Conservation (phyloP, 1,140 invertebrate species). For the Drosophila repleta region DNA sequence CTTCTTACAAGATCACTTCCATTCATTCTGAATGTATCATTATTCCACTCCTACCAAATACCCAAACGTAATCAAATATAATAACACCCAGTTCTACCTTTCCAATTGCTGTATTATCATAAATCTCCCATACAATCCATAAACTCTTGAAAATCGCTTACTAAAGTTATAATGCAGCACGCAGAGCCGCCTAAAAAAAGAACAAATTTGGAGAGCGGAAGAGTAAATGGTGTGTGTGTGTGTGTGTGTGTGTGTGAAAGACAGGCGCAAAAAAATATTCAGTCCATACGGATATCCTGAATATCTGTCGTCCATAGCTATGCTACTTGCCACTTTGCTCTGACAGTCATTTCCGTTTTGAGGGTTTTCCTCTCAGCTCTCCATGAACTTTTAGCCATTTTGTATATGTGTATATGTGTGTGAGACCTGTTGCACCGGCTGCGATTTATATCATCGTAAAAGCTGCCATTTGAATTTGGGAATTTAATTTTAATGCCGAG, state of each 20-base stretch:
- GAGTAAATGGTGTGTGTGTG: constrained; percentile 12
- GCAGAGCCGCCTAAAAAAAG: not conserved
- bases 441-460: constrained; percentile 66
- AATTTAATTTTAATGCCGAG: constrained; percentile 61
- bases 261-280: constrained; percentile 36
- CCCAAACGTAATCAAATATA: no score
- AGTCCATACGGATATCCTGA: constrained; percentile 67
- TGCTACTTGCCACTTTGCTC: constrained; percentile 53
- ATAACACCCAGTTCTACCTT: no score
- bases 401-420: not conserved
- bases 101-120: no score
- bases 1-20: no score
- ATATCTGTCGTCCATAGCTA: constrained; percentile 52
- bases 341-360: constrained; percentile 67
- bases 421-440: constrained; percentile 57
- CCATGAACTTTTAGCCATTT: constrained; percentile 11
- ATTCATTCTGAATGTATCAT: no score
- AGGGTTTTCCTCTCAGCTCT: constrained; percentile 60
- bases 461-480: constrained; percentile 62
- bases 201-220: not conserved
- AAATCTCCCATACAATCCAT: not conserved
- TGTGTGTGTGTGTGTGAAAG: constrained; percentile 2
- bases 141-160: no score
- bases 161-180: not conserved
- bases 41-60: no score